phyloP scores from a whole-genome alignment of 2,113 vertebrate genomes.

The Chascanopsetta lugubris region DNA sequence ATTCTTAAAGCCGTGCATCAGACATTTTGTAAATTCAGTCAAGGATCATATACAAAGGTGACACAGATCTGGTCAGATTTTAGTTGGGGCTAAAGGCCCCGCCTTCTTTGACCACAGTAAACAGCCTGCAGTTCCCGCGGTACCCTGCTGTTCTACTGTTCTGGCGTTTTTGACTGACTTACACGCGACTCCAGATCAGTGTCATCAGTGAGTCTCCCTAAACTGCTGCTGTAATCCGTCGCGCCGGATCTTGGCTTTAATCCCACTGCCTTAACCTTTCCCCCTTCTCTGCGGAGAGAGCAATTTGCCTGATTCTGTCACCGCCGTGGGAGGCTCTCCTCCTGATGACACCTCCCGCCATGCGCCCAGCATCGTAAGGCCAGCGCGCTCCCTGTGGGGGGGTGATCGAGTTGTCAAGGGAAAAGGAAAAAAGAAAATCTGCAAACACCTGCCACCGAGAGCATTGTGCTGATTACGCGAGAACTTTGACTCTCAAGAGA shows the following conservation, averaged over 20 bases:
- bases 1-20: too few species aligned
- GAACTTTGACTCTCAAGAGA: conserved; percentile 74
- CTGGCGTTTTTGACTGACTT: too few species aligned
- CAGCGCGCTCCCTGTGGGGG: conserved; percentile 57
- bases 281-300: conserved; percentile 59
- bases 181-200: too few species aligned
- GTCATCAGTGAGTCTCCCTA: too few species aligned
- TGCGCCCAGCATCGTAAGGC: conserved; percentile 61
- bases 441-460: conserved; percentile 78
- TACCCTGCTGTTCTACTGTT: too few species aligned
- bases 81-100: too few species aligned
- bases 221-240: conserved; percentile 38
- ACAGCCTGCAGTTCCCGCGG: too few species aligned
- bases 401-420: conserved; percentile 72
- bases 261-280: conserved; percentile 58
- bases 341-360: conserved; percentile 71
- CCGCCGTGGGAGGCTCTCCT: conserved; percentile 67
- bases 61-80: too few species aligned
- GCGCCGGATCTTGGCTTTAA: conserved; percentile 45
- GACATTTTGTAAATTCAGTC: too few species aligned
- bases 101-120: too few species aligned
- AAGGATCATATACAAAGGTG: too few species aligned
- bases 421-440: conserved; percentile 57
- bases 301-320: conserved; percentile 81
- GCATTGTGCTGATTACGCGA: conserved; percentile 79